Evolutionary conservation across 1,140 invertebrate genomes (phyloP), one percentile per base, ranked within the genome.

Genomic region (Akabosia matsudoensis): DNA sequence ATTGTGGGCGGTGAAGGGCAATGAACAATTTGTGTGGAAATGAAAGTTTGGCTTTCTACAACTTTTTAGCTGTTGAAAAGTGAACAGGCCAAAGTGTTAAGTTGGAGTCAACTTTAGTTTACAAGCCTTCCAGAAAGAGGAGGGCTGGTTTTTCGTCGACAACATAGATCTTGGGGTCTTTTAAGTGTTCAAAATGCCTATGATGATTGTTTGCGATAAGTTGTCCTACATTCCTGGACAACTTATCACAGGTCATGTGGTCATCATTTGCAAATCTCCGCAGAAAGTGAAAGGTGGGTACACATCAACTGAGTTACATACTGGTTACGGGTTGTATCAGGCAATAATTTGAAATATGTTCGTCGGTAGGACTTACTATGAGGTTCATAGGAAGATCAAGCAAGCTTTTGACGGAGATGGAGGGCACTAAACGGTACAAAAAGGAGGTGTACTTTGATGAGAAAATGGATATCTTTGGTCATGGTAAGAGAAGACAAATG

Each of bases 241-340:
- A 0, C 22, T 56, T 33, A 64, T 77, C 24, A 74, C 72, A 30
- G 76, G 76, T n/a, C 73, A 77, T 56, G 76, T 77, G 18, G 30
- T 77, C 30, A 51, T 77, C 28, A 77, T 77, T 16, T 64, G 67
- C 33, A 77, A 70, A 30, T 45, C 70, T 34, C 73, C 76, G 13
- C 70, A 77, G 51, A 77, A 77, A 71, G 76, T 77, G n/a, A 77
- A 77, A 77, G 76, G 75, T 76, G 61, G n/a, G n/a, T n/a, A n/a
- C n/a, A n/a, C n/a, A n/a, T n/a, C n/a, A n/a, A n/a, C n/a, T n/a
- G n/a, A n/a, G n/a, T n/a, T n/a, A n/a, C n/a, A n/a, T n/a, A n/a
- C n/a, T n/a, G n/a, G n/a, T n/a, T n/a, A n/a, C n/a, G n/a, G n/a
- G 3, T 67, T 33, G 28, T 33, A 74, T 26, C 24, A 33, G 22